Evolutionary conservation across 2,113 vertebrate genomes (phyloP), one percentile per base, ranked within the genome.

Genomic region (Delphinus delphis): DNA sequence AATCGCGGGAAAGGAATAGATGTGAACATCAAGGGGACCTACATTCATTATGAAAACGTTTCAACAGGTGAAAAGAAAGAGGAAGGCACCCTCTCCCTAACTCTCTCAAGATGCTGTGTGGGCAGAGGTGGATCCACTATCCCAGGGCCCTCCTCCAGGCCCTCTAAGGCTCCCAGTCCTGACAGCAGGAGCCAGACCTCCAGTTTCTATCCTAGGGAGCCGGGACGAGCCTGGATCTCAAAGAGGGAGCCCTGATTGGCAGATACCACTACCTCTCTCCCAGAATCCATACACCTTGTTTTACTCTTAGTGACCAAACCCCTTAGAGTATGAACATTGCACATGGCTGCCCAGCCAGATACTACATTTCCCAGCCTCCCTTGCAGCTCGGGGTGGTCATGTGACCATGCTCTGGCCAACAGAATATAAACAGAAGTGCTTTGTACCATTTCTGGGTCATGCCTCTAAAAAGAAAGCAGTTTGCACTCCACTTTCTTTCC

Each of bases 311-410:
- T 38, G 44, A 68, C 53, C 47, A 86, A 44, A 41, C 23, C 41
- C 21, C 6, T 25, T 21, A 60, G 7, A 31, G 6, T 15, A 8
- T 8, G 50, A 67, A 44, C 5, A 7, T 9, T 23, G 55, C 11
- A 44, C 33, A 81, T 0, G 71, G 70, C 38, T n/a, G 41, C 14
- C 11, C 3, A 41, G 31, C 25, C 13, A 31, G 44, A 92, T 53
- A 97, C 97, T 97, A 96, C 93, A 97, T 33, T 90, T 94, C 88
- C 97, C 96, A 97, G 76, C 7, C 23, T 76, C 47, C 88, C 18
- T 63, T 95, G 88, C 80, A 90, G 26, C 38, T 38, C 41, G 31
- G 21, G 26, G 5, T 53, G n/a, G 62, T 76, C 83, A 96, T 4
- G 41, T 93, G 95, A 91, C 67, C 2, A 9, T 1, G 12, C 53